Evolutionary conservation across 2,797 vertebrate genomes (phyloP).

Genomic region (Phrynocephalus guinanensis): DNA sequence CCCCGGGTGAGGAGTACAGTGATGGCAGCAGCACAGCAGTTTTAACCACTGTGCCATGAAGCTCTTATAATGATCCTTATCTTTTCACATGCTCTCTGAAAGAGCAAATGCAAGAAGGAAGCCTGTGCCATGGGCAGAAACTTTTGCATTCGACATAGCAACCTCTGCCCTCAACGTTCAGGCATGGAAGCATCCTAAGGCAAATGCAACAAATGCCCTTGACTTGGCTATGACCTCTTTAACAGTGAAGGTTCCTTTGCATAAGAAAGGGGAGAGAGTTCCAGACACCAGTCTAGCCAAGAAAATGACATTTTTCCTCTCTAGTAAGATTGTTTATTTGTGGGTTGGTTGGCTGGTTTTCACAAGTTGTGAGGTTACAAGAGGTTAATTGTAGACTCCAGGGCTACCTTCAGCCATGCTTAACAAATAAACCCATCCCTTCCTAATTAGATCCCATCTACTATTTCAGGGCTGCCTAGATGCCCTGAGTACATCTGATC

Average conservation of each 20-base stretch:
- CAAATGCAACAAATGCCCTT: neutral
- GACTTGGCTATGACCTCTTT: neutral
- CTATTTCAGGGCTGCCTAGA: neutral
- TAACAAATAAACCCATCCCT: constrained; percentile 46
- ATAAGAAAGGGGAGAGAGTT: constrained; percentile 46
- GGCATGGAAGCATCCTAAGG: neutral
- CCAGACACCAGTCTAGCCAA: constrained; percentile 56
- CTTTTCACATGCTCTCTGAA: too few species aligned
- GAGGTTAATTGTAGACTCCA: constrained; percentile 59
- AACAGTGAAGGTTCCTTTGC: constrained; percentile 45
- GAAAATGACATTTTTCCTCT: constrained; percentile 8
- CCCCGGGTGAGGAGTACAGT: too few species aligned
- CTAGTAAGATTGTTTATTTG: constrained; percentile 9
- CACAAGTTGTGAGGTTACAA: constrained; percentile 52
- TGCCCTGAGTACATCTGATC: too few species aligned
- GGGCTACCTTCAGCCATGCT: constrained; percentile 47
- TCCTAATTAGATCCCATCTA: constrained; percentile 41
- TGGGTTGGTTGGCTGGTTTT: constrained; percentile 21
- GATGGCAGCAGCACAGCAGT: too few species aligned
- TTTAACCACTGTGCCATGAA: too few species aligned
- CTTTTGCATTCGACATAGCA: neutral
- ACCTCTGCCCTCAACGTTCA: neutral
- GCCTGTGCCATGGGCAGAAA: too few species aligned
- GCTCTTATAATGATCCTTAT: too few species aligned
- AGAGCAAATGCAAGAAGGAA: too few species aligned